Evolutionary conservation across 2,888 invertebrate genomes (phyloP).

Genomic region (Epiblema foenella): DNA sequence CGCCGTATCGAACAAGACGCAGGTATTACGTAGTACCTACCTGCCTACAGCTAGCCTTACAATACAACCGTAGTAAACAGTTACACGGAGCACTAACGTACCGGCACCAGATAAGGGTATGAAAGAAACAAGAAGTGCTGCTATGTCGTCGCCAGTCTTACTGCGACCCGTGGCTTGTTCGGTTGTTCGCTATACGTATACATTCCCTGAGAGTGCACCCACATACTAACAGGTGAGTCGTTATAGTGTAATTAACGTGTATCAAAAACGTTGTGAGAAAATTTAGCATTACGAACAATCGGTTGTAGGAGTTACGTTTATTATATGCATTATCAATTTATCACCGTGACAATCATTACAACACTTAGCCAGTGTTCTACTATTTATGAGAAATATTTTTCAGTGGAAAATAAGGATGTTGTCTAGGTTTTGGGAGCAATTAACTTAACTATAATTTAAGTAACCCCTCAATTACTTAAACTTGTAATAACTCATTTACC

Average conservation of each 20-base stretch:
- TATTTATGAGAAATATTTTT: neutral
- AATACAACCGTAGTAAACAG: constrained; percentile 30
- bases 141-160: constrained; percentile 28
- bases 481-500: neutral
- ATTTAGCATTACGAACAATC: neutral
- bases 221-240: constrained; percentile 29
- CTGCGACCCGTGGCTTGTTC: constrained; percentile 25
- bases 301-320: no score
- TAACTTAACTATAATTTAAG: neutral
- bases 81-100: constrained; percentile 52
- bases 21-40: constrained; percentile 10
- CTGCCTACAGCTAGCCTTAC: constrained; percentile 6
- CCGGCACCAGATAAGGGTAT: constrained; percentile 66
- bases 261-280: neutral
- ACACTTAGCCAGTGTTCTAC: neutral
- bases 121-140: constrained; percentile 36
- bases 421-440: neutral
- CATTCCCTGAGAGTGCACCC: constrained; percentile 4
- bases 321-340: constrained; percentile 3
- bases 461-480: neutral
- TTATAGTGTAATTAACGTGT: constrained; percentile 20
- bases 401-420: neutral
- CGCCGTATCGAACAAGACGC: constrained; percentile 1
- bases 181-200: constrained; percentile 20
- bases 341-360: constrained; percentile 3